Percentiles rank a stretch among this genome's conserved stretches.
Evolutionary conservation across 2,888 invertebrate genomes (phyloP).

Genomic region (Chouioia cunea): DNA sequence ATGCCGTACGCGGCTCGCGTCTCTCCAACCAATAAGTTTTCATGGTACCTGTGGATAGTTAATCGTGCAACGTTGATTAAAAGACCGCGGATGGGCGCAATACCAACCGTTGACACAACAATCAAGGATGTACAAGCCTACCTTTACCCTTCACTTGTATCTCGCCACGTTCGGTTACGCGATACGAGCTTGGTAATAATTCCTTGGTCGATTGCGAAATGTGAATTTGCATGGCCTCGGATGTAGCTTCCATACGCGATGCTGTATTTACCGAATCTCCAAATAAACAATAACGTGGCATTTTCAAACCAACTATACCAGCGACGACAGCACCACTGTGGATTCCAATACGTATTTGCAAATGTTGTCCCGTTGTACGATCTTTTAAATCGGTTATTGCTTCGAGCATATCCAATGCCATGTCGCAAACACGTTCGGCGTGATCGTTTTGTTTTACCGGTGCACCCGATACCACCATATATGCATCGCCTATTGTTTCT

Average conservation of each 20-base stretch:
- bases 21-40: constrained; percentile 90
- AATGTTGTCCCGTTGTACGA: constrained; percentile 89
- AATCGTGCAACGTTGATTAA: neutral
- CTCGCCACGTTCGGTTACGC: constrained; percentile 83
- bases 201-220: constrained; percentile 91
- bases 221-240: constrained; percentile 94
- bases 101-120: too few species aligned
- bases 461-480: constrained; percentile 97
- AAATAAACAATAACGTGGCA: constrained; percentile 87
- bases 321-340: constrained; percentile 94
- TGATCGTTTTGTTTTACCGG: constrained; percentile 92
- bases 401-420: constrained; percentile 97
- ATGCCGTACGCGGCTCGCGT: constrained; percentile 76
- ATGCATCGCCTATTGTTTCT: constrained; percentile 98
- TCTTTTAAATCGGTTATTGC: constrained; percentile 92
- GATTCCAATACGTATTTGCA: constrained; percentile 87
- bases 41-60: constrained; percentile 80
- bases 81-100: too few species aligned
- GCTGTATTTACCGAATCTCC: constrained; percentile 94
- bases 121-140: too few species aligned
- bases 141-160: constrained; percentile 94
- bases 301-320: constrained; percentile 93
- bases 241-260: constrained; percentile 92
- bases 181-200: constrained; percentile 80
- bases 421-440: constrained; percentile 92